Conservation (phyloP, 2,113 vertebrate genomes). For the Herpailurus yagouaroundi region DNA sequence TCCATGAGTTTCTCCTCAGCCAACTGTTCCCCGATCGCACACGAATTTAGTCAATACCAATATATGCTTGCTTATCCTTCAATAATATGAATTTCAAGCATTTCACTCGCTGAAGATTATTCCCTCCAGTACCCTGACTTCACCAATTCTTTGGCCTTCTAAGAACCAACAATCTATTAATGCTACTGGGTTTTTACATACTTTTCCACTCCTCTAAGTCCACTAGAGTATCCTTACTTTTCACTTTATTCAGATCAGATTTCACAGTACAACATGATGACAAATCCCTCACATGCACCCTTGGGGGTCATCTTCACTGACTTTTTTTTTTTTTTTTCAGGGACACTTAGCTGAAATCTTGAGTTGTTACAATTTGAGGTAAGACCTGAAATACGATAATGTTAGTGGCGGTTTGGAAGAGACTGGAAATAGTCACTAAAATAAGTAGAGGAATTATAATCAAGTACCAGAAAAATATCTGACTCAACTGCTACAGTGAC, state of each 20-base stretch:
- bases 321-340: background rate
- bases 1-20: background rate
- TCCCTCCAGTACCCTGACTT: background rate
- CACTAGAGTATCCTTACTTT: background rate
- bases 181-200: background rate
- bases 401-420: background rate
- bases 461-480: background rate
- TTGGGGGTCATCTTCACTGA: background rate
- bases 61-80: background rate
- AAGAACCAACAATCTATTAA: background rate
- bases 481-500: background rate
- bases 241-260: background rate
- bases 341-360: background rate
- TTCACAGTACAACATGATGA: background rate
- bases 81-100: background rate
- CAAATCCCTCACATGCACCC: background rate
- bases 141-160: background rate
- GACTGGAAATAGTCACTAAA: background rate
- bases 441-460: background rate
- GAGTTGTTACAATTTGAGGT: background rate
- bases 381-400: background rate
- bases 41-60: background rate
- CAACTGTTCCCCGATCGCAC: background rate
- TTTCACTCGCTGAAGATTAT: background rate
- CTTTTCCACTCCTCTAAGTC: background rate